Percentiles rank a stretch among this genome's conserved stretches.
Conservation (phyloP, 2,888 invertebrate species). For the Cylloceria caligata region DNA sequence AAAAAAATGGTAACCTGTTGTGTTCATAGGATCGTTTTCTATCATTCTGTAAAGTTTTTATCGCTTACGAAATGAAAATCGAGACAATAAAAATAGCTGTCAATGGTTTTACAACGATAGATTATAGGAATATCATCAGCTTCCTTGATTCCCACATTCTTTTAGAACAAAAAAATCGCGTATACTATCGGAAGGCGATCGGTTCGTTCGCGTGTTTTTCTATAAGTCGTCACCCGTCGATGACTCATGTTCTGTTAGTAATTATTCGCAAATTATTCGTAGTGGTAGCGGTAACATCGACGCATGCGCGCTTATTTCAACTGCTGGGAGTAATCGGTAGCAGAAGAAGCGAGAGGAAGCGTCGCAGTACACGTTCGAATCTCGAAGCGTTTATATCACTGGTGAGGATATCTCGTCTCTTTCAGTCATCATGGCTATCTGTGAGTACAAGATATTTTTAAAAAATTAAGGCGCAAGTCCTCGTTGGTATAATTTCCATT, state of each 20-base stretch:
- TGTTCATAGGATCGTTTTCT: not conserved
- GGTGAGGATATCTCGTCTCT: conserved; percentile 46
- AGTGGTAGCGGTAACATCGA: conserved; percentile 13
- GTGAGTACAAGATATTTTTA: conserved; percentile 47
- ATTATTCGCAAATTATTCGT: conserved; percentile 59
- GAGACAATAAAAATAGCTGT: not conserved
- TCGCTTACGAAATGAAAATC: not conserved
- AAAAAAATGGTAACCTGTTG: too few relatives aligned
- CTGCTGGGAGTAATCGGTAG: not conserved
- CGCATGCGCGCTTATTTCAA: conserved; percentile 44
- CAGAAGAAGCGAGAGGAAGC: conserved; percentile 6
- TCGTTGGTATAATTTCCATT: not conserved
- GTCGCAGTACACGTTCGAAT: conserved; percentile 55
- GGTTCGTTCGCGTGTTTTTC: conserved; percentile 31
- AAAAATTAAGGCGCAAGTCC: not conserved
- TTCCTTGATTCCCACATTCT: not conserved
- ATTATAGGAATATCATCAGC: not conserved
- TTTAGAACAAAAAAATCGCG: conserved; percentile 15
- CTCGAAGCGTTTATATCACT: conserved; percentile 58
- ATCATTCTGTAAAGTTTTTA: too few relatives aligned
- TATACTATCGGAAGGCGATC: not conserved
- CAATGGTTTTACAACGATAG: too few relatives aligned
- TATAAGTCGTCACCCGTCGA: conserved; percentile 33
- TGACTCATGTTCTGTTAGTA: conserved; percentile 64
- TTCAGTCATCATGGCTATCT: conserved; percentile 62